phyloP scores from a whole-genome alignment of 2,888 invertebrate genomes.

The Corythucha ciliata region DNA sequence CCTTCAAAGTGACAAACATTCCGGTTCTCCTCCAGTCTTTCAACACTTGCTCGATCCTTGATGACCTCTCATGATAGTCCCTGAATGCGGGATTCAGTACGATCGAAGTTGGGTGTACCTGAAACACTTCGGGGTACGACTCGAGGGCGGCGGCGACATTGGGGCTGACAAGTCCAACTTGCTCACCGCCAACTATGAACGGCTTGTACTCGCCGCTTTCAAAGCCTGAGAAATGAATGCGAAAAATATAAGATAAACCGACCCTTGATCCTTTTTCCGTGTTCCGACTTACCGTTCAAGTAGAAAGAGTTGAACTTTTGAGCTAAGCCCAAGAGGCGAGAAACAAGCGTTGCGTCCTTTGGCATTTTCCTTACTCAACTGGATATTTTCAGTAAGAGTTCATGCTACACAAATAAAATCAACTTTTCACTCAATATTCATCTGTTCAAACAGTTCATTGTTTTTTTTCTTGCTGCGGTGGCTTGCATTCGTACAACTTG shows the following conservation, averaged over 20 bases:
- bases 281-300: conserved; percentile 58
- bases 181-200: conserved; percentile 78
- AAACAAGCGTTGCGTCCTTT: conserved; percentile 21
- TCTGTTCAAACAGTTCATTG: too few species aligned
- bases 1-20: conserved; percentile 69
- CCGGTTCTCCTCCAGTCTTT: conserved; percentile 64
- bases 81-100: conserved; percentile 79
- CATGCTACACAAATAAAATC: too few species aligned
- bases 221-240: conserved; percentile 50
- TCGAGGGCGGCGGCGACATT: conserved; percentile 73
- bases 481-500: too few species aligned
- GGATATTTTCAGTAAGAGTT: too few species aligned
- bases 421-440: too few species aligned
- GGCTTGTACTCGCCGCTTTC: conserved; percentile 71
- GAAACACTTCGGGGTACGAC: conserved; percentile 72
- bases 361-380: too few species aligned
- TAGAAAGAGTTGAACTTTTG: conserved; percentile 85
- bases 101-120: conserved; percentile 60
- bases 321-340: conserved; percentile 55
- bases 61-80: conserved; percentile 72
- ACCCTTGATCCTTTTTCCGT: neutral
- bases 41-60: conserved; percentile 67
- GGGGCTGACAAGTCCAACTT: conserved; percentile 78
- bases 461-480: too few species aligned
- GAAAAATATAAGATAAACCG: too few species aligned